Evolutionary conservation across 2,113 vertebrate genomes (phyloP).

Genomic region (Triplophysa dalaica): DNA sequence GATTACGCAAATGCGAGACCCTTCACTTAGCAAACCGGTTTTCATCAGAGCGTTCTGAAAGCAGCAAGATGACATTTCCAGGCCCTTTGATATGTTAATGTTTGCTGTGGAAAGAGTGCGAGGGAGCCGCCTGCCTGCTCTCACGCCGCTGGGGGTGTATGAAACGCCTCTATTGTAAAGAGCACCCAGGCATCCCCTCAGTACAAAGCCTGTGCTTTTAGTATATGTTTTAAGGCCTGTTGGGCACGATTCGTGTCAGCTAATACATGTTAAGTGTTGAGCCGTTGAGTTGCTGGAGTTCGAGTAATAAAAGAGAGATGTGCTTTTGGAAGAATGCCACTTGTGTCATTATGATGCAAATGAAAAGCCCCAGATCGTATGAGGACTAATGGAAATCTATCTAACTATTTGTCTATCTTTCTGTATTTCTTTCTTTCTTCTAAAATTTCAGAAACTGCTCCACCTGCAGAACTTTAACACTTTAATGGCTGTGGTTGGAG

Average conservation of each 20-base stretch:
- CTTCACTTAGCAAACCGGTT: constrained; percentile 27
- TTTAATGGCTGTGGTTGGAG: constrained; percentile 95
- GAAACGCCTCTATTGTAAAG: constrained; percentile 27
- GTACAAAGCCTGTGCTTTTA: constrained; percentile 37
- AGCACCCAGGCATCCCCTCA: constrained; percentile 26
- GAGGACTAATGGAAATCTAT: constrained; percentile 18
- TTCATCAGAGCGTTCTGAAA: constrained; percentile 21
- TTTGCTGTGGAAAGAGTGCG: background rate
- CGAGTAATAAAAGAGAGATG: constrained; percentile 17
- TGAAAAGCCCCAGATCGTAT: background rate
- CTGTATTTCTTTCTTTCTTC: constrained; percentile 25
- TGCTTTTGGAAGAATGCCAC: constrained; percentile 17
- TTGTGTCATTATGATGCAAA: constrained; percentile 13
- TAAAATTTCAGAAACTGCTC: constrained; percentile 84
- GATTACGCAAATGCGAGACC: constrained; percentile 25
- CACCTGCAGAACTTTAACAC: constrained; percentile 98
- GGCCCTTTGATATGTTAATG: constrained; percentile 58
- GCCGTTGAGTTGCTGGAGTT: constrained; percentile 26
- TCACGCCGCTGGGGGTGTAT: constrained; percentile 14
- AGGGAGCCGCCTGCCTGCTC: constrained; percentile 18
- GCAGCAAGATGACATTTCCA: constrained; percentile 53
- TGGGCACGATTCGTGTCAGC: background rate
- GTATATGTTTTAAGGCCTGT: constrained; percentile 31
- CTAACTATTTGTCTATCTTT: background rate
- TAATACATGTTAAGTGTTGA: constrained; percentile 42